These are phyloP conservation scores for Anodontia alba DNA, from an alignment of 2,888 invertebrate species.

Conservation along the genomic window DNA sequence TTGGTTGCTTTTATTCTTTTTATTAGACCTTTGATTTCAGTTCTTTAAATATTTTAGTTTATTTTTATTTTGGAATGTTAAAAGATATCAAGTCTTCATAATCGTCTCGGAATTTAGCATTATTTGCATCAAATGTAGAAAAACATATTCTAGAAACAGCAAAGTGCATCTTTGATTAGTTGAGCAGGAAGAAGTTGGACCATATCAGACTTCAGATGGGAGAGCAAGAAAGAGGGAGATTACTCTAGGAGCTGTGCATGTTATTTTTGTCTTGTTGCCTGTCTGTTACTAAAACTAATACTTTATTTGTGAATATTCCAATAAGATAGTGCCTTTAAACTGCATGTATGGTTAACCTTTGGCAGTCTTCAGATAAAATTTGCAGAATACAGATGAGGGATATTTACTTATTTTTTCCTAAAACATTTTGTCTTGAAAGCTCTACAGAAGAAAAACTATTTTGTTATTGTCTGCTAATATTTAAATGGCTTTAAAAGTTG, in stretches of 20 bases:
- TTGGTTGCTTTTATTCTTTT: conserved; percentile 2
- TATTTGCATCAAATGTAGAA: conserved; percentile 1
- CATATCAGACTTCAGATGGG: neutral
- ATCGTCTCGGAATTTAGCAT: conserved; percentile 7
- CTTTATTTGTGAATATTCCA: neutral
- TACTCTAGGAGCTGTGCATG: conserved; percentile 13
- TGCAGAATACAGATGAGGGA: no score
- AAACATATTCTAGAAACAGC: neutral
- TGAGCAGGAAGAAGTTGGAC: conserved; percentile 1
- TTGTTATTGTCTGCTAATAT: no score
- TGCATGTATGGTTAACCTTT: no score
- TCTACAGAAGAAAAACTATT: no score
- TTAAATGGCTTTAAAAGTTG: no score
- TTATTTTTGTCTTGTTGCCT: neutral
- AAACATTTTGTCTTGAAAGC: no score
- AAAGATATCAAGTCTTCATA: conserved; percentile 35
- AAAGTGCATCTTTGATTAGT: neutral
- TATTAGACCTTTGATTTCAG: no score
- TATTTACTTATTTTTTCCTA: no score
- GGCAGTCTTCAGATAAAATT: no score
- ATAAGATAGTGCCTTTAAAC: neutral
- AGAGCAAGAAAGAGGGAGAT: conserved; percentile 15
- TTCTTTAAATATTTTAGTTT: neutral
- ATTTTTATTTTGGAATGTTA: conserved; percentile 28
- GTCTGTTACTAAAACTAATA: neutral